These are phyloP conservation scores for Pyrocephalus nanus DNA, from an alignment of 2,797 vertebrate genomes.

Conservation along the genomic window DNA sequence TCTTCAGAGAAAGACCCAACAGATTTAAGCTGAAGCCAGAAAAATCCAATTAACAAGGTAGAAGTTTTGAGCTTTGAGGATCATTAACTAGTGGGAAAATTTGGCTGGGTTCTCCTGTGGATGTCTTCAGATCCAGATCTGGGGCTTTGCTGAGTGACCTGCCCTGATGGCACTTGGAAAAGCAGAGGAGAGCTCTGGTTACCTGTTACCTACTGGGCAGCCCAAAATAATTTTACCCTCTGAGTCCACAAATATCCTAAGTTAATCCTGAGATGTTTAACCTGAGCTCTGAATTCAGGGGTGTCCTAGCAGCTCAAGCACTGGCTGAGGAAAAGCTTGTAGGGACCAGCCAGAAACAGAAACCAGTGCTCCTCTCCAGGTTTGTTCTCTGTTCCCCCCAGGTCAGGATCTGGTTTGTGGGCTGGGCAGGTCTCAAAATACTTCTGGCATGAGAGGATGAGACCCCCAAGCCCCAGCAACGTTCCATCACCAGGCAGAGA, in stretches of 20 bases:
- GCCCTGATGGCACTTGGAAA: rapidly evolving
- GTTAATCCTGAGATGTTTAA: neutral
- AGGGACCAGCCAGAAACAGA: neutral
- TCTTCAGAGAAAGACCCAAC: neutral
- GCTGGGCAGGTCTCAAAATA: neutral
- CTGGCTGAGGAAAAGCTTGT: too few species aligned
- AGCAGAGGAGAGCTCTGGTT: rapidly evolving
- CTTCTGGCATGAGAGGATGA: neutral
- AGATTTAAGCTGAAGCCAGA: neutral
- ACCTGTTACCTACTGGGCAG: neutral
- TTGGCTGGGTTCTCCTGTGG: rapidly evolving
- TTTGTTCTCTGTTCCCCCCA: neutral
- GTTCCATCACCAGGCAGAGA: neutral
- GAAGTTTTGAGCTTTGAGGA: neutral
- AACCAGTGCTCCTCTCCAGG: neutral
- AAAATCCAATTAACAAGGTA: conserved; percentile 7
- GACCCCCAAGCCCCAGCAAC: neutral
- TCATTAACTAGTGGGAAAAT: neutral
- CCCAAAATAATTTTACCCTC: rapidly evolving
- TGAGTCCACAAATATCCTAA: rapidly evolving
- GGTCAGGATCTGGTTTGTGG: neutral
- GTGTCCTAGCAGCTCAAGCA: neutral
- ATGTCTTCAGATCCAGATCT: neutral
- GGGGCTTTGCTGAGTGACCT: rapidly evolving
- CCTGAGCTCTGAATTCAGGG: neutral